Evolutionary conservation across 2,113 vertebrate species (phyloP).

Genomic region (Brachyhypopomus occidentalis): DNA sequence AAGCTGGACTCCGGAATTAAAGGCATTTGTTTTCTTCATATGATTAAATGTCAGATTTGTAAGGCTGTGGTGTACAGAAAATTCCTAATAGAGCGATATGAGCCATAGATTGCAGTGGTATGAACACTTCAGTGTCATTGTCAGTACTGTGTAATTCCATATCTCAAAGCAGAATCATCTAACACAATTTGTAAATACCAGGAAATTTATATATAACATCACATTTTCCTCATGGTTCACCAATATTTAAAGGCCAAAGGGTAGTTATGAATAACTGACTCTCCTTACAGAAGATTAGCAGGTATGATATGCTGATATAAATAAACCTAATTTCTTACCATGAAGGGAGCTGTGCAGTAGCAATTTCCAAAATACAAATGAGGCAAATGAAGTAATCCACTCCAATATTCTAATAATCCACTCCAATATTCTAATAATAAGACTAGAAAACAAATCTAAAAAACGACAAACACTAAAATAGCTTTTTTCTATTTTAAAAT

Average conservation of each 20-base stretch:
- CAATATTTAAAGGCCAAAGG: conserved; percentile 15
- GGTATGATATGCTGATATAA: background rate
- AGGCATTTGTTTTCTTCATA: conserved; percentile 24
- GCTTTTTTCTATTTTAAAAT: no score
- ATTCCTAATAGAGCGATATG: conserved; percentile 21
- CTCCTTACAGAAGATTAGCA: no score
- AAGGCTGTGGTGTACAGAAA: conserved; percentile 10
- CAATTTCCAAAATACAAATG: no score
- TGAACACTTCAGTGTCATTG: background rate
- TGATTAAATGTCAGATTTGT: conserved; percentile 39
- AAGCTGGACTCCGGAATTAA: conserved; percentile 27
- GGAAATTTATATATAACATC: conserved; percentile 15
- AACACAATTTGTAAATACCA: conserved; percentile 24
- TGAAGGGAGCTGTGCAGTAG: no score
- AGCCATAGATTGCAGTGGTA: background rate
- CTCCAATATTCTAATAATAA: no score
- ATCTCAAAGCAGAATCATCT: conserved; percentile 25
- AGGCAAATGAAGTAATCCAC: no score
- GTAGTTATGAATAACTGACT: background rate
- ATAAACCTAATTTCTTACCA: background rate
- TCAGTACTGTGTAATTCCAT: conserved; percentile 32
- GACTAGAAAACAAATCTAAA: no score
- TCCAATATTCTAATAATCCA: no score
- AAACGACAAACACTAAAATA: no score
- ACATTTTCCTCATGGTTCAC: conserved; percentile 18